Evolutionary conservation across 2,113 vertebrate genomes (phyloP).

Genomic region (Albula goreensis): DNA sequence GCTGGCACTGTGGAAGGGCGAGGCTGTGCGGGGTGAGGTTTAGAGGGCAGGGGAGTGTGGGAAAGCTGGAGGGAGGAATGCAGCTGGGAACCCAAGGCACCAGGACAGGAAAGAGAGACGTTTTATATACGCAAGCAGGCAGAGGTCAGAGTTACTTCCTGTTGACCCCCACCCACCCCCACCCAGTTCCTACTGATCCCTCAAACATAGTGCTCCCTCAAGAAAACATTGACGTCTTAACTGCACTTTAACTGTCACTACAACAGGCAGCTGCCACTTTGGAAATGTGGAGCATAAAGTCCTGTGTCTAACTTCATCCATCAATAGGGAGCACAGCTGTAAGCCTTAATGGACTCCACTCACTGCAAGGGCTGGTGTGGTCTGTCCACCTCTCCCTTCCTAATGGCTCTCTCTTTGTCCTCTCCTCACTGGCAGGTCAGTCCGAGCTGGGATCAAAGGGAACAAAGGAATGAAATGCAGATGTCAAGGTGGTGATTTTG

Average conservation of each 20-base stretch:
- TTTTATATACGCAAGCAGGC: slow-evolving; percentile 24
- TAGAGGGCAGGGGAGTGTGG: slow-evolving; percentile 14
- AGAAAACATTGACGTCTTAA: neutral
- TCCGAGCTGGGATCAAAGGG: neutral
- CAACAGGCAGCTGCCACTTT: neutral
- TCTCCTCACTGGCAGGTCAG: neutral
- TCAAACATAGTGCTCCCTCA: neutral
- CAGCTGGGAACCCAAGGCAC: slow-evolving; percentile 21
- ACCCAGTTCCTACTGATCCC: neutral
- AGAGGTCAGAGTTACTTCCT: slow-evolving; percentile 44
- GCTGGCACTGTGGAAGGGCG: neutral
- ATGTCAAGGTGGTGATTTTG: too few species aligned
- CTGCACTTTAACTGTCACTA: neutral
- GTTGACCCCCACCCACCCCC: slow-evolving; percentile 9
- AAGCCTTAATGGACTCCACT: neutral
- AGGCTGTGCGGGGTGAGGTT: neutral
- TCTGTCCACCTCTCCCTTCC: too few species aligned
- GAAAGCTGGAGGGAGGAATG: slow-evolving; percentile 15
- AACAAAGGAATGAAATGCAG: neutral
- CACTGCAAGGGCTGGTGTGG: neutral
- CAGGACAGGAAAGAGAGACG: slow-evolving; percentile 18
- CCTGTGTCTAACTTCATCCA: neutral
- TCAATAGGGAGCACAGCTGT: neutral
- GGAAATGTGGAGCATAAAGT: neutral
- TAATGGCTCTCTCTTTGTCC: too few species aligned